Base-by-base conservation (phyloP, 1,140 invertebrate species). In the Calephelis virginiensis region DNA sequence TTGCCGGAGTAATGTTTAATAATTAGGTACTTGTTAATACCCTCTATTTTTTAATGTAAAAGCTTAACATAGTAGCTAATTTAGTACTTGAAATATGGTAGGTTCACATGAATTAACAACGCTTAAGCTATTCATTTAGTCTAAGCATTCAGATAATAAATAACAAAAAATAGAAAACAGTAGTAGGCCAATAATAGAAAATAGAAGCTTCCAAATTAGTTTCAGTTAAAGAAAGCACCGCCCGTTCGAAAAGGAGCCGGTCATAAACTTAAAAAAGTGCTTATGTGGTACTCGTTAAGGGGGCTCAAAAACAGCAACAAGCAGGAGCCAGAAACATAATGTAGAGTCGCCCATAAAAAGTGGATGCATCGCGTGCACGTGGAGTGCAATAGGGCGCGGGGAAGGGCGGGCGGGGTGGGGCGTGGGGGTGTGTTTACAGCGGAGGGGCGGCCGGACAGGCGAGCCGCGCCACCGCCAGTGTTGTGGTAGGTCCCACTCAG, bases 401-500 rank as follows among this genome's bases (percentile, higher is more conserved):
- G 61, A 63, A 59, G 67, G 53, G 62, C 60, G 48, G 75, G 74
- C 71, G 63, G 78, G 81, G 79, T 77, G 83, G 86, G 79, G 83
- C 78, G 78, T 78, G 82, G 84, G 83, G 85, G 84, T 86, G 84
- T 89, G 85, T 88, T 87, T 86, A 86, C 76, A 61, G 81, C 81
- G 81, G 81, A 81, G 88, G 87, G 83, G 82, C 84, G 89, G 83
- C 81, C 80, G 76, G 83, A 74, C 75, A 75, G 75, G 80, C 74
- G 69, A 78, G 67, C 72, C 74, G 76, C 69, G 71, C 68, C 67
- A 72, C 70, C 72, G 81, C 76, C 90, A 92, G 89, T 92, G 86
- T 92, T 92, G 91, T 90, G 90, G 91, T 91, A 92, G 91, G 91
- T 92, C 89, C 76, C 81, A 80, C 71, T 63, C 74, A 76, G 82